phyloP scores from a whole-genome alignment of 2,113 vertebrate genomes.

The Mormoops blainvillei region DNA sequence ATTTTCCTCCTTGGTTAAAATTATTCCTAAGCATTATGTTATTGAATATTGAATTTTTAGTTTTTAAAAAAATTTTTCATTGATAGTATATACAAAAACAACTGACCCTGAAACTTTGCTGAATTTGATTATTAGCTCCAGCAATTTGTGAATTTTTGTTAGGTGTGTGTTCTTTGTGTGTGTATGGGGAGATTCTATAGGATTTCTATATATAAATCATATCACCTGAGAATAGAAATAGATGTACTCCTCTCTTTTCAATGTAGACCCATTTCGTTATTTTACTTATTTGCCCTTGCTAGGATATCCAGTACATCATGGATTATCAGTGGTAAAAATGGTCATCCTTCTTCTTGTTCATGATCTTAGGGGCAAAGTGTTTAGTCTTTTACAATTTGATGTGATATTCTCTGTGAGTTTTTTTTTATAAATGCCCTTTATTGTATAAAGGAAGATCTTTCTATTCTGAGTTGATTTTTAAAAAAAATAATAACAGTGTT shows the following conservation, averaged over 20 bases:
- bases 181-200: neutral
- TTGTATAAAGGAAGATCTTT: neutral
- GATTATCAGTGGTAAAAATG: neutral
- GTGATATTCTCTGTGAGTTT: no score
- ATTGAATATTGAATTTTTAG: neutral
- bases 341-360: neutral
- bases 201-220: neutral
- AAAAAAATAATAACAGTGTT: neutral
- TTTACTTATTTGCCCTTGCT: neutral
- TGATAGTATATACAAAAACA: neutral
- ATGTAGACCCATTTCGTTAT: neutral
- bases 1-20: neutral
- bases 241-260: neutral
- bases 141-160: neutral
- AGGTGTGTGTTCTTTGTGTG: neutral
- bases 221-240: neutral
- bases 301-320: neutral
- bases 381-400: neutral
- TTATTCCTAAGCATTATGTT: no score
- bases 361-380: no score
- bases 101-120: neutral
- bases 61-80: neutral
- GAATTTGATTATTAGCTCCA: neutral
- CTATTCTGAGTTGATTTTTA: neutral
- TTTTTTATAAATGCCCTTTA: neutral